Base-by-base conservation (phyloP, 2,888 invertebrate species). In the Drosophila neotestacea region DNA sequence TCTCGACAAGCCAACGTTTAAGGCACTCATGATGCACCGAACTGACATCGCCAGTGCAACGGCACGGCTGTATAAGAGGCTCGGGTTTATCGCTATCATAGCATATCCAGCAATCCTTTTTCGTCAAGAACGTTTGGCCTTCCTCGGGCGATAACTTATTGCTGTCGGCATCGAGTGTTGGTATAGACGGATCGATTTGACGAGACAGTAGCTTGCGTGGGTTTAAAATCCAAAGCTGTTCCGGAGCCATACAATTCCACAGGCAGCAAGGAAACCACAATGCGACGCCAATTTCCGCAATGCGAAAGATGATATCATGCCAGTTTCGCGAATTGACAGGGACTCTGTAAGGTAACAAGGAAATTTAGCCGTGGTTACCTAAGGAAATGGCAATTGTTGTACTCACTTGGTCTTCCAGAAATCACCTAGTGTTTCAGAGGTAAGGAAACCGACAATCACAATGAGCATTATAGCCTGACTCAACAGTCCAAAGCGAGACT, bases 181-280 rank as follows among this genome's bases (percentile, higher is more conserved):
- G 93, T 58, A 94, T 94, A 27, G 93, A 91, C 7, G 94, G 93
- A 81, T 94, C 94, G 90, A 94, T 94, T 93, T 95, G 94, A 77
- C 94, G 93, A 65, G 96, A 95, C 52, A 98, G 94, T 89, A 98
- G 94, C 90, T 96, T 96, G 83, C 97, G 95, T 41, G 98, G 98
- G 94, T 98, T 98, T 79, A 98, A 93, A 84, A 98, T 96, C 98
- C 98, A 98, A 73, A 98, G 93, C 92, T 97, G 96, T 92, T 97
- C 97, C 52, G 98, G 98, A 92, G 96, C 96, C 95, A 97, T 97
- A 81, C 97, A 98, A 93, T 98, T 98, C 98, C 98, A 98, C 79
- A 98, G 94, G 58, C 98, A 98, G 92, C 98, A 98, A 36, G 98
- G 98, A 93, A 98, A 98, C 98, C 98, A 98, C 90, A 98, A 93